phyloP scores from a whole-genome alignment of 2,113 vertebrate genomes.

The Saccopteryx bilineata region DNA sequence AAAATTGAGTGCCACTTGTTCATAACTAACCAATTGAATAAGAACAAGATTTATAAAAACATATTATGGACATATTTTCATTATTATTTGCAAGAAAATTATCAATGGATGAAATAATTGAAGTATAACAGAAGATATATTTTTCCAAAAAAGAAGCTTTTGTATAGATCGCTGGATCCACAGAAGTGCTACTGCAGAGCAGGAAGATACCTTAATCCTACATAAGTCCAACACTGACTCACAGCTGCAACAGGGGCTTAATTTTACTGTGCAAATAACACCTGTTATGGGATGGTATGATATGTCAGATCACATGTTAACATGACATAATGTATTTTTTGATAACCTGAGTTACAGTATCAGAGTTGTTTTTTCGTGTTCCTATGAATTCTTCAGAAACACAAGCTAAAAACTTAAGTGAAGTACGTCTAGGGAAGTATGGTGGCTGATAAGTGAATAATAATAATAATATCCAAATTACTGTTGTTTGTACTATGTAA shows the following conservation, averaged over 20 bases:
- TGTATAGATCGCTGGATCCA: slow-evolving; percentile 82
- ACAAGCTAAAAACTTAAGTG: slow-evolving; percentile 63
- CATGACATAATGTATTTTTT: slow-evolving; percentile 69
- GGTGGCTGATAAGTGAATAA: slow-evolving; percentile 62
- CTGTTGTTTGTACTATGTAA: slow-evolving; percentile 66
- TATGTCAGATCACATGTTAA: slow-evolving; percentile 73
- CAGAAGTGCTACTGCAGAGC: slow-evolving; percentile 84
- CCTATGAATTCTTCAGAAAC: slow-evolving; percentile 70
- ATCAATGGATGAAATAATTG: slow-evolving; percentile 78
- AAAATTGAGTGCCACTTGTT: slow-evolving; percentile 92
- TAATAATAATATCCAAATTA: slow-evolving; percentile 58
- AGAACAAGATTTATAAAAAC: slow-evolving; percentile 87
- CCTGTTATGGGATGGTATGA: slow-evolving; percentile 58
- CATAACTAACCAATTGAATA: slow-evolving; percentile 86
- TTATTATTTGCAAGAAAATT: slow-evolving; percentile 87
- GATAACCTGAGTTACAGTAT: slow-evolving; percentile 71
- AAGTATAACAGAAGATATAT: slow-evolving; percentile 85
- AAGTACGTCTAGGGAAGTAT: slow-evolving; percentile 65
- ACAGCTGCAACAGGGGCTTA: slow-evolving; percentile 82
- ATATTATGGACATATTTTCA: slow-evolving; percentile 86
- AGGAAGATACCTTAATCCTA: slow-evolving; percentile 89
- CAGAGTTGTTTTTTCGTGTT: slow-evolving; percentile 62
- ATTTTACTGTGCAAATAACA: slow-evolving; percentile 65
- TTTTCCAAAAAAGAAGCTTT: slow-evolving; percentile 83
- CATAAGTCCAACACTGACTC: slow-evolving; percentile 84